Evolutionary conservation across 2,797 vertebrate species (phyloP), one percentile per base, ranked within the genome.

Genomic region (Cheirogaleus major): DNA sequence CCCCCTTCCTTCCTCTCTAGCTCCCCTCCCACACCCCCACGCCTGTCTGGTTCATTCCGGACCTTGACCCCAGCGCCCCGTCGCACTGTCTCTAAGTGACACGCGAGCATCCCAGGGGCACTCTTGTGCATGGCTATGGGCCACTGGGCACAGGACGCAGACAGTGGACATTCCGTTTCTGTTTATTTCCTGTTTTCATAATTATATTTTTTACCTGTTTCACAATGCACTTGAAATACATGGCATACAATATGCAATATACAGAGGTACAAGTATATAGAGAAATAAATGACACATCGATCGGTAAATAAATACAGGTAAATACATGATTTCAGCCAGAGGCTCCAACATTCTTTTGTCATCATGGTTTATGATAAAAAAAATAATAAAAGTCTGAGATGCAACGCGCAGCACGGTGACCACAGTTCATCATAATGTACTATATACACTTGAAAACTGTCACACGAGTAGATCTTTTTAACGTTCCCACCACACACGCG

Each of bases 81-180:
- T n/a, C 2, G 1, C 10, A 1, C 23, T 2, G 11, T 7, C 27
- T 41, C 78, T 11, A 4, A 1, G 27, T 5, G 59, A 48, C n/a
- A 32, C 3, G 1, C 0, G 0, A 25, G n/a, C 48, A 73, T 10
- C 41, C 61, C 67, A 22, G 43, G 67, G 50, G 5, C 1, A 0
- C 41, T 30, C 45, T 45, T 1, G 0, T 25, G 27, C 2, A 9
- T 2, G 67, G 35, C 52, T 20, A 3, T 0, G 2, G 30, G 83
- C 30, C 78, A 2, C 38, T 0, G 5, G 11, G 32, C 2, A 1
- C n/a, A 52, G 83, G 12, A 25, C 0, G 0, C 15, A 92, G 80
- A 55, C 41, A 27, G 38, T 0, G 3, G 55, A 1, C 18, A 5
- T n/a, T 35, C 22, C 79, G 13, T 10, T 48, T 43, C 78, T 70